Conservation (phyloP, 2,888 invertebrate genomes). For the Nesidiocoris tenuis region DNA sequence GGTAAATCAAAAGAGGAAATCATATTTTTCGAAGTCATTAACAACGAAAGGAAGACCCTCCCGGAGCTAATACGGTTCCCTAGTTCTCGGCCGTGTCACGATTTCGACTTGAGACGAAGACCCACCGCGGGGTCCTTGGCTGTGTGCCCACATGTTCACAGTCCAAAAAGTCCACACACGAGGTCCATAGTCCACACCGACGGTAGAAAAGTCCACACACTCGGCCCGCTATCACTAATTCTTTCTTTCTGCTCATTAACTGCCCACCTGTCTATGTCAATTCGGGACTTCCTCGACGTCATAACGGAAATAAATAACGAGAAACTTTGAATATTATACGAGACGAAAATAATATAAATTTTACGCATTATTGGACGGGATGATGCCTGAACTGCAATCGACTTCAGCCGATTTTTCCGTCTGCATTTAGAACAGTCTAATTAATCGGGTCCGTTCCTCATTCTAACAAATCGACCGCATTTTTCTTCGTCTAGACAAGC, state of each 20-base stretch:
- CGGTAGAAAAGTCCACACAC: not conserved
- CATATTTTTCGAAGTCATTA: slow-evolving; percentile 42
- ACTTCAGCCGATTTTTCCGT: not conserved
- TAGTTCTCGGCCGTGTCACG: slow-evolving; percentile 17
- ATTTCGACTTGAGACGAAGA: slow-evolving; percentile 8
- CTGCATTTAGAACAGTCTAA: not conserved
- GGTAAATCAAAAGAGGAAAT: slow-evolving; percentile 39
- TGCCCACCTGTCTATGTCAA: slow-evolving; percentile 41
- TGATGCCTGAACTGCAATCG: no score
- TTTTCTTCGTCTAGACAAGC: not conserved
- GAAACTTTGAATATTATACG: not conserved
- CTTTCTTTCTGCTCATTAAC: slow-evolving; percentile 30
- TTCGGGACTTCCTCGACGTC: not conserved
- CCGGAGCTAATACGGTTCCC: slow-evolving; percentile 31
- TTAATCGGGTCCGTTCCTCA: not conserved
- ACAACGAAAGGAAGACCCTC: slow-evolving; percentile 12
- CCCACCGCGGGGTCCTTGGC: slow-evolving; percentile 22
- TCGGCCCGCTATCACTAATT: not conserved
- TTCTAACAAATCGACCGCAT: not conserved
- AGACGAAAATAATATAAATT: not conserved
- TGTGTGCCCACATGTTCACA: not conserved
- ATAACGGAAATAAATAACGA: not conserved
- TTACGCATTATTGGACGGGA: no score
- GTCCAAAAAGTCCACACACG: not conserved
- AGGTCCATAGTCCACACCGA: not conserved